phyloP scores from a whole-genome alignment of 2,797 vertebrate genomes.

The Coccyzus lansbergi region DNA sequence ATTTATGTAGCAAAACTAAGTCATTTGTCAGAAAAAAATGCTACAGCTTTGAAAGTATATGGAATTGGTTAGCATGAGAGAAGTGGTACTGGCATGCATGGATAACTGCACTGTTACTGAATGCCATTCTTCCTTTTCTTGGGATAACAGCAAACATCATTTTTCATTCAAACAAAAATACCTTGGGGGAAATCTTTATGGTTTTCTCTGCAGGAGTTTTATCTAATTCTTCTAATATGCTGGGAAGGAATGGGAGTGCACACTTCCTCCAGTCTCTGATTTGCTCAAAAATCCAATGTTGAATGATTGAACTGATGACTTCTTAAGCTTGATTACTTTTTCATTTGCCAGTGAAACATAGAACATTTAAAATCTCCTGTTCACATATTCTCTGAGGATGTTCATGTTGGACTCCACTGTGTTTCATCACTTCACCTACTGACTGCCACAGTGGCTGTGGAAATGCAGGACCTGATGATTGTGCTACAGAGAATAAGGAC shows the following conservation, averaged over 20 bases:
- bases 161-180: background rate
- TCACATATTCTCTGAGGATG: background rate
- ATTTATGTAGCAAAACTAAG: background rate
- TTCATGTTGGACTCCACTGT: background rate
- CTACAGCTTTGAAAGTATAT: background rate
- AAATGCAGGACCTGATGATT: background rate
- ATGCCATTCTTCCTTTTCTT: background rate
- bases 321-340: slow-evolving; percentile 52
- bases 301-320: slow-evolving; percentile 9
- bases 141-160: background rate
- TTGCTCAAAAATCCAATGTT: background rate
- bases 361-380: slow-evolving; percentile 13
- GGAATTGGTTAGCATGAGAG: background rate
- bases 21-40: background rate
- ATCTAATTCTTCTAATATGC: background rate
- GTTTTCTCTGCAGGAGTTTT: background rate
- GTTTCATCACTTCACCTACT: background rate
- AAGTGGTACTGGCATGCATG: background rate
- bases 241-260: background rate
- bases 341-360: background rate
- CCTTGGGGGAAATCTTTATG: background rate
- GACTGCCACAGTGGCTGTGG: background rate
- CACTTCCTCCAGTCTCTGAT: background rate
- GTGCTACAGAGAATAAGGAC: background rate
- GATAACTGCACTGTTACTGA: background rate